Conservation (phyloP, 2,888 invertebrate species). For the Gisinianus flammeolus region DNA sequence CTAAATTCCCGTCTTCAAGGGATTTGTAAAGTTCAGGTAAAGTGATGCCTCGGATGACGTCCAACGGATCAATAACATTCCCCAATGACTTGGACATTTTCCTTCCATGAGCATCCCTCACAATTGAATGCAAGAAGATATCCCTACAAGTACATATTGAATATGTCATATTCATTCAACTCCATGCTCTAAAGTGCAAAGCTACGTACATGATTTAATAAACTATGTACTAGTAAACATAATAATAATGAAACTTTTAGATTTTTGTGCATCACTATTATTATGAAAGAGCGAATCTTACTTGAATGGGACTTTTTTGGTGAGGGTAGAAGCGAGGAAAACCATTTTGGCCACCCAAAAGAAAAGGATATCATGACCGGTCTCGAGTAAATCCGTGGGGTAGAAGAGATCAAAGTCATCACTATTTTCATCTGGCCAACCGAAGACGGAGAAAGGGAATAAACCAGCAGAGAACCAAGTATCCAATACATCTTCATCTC, state of each 20-base stretch:
- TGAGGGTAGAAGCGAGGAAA: constrained; percentile 89
- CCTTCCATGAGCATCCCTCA: constrained; percentile 95
- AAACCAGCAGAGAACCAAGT: constrained; percentile 99
- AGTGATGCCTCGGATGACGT: constrained; percentile 87
- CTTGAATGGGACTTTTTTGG: constrained; percentile 90
- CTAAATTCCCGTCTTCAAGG: constrained; percentile 79
- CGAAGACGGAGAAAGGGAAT: constrained; percentile 95
- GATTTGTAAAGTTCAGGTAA: constrained; percentile 72
- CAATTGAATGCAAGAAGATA: constrained; percentile 94
- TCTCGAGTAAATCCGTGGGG: constrained; percentile 90
- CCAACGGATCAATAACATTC: constrained; percentile 96
- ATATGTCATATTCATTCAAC: too few relatives aligned
- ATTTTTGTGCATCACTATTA: too few relatives aligned
- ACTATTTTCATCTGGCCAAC: constrained; percentile 85
- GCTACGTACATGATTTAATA: too few relatives aligned
- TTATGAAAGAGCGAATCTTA: constrained; percentile 60
- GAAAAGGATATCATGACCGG: constrained; percentile 97
- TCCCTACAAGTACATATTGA: constrained; percentile 64
- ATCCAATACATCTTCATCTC: constrained; percentile 96
- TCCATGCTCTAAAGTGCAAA: too few relatives aligned
- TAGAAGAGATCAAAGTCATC: constrained; percentile 80
- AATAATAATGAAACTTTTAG: too few relatives aligned
- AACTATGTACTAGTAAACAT: too few relatives aligned
- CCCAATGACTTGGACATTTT: constrained; percentile 99
- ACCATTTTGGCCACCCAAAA: constrained; percentile 99